phyloP scores from a whole-genome alignment of 2,888 invertebrate genomes.

The Willowsia nigromaculata region DNA sequence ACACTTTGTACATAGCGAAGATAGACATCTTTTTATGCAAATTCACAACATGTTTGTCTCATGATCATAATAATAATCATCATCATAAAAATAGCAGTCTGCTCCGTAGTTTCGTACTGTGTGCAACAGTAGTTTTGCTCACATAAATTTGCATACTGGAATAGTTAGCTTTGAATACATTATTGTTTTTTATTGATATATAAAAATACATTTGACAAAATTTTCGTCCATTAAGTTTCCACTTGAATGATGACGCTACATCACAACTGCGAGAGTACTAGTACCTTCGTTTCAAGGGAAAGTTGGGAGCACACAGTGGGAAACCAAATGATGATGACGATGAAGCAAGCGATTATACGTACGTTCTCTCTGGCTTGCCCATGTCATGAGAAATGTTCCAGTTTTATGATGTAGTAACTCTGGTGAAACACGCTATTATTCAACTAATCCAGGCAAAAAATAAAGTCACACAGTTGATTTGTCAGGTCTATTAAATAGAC shows the following conservation, averaged over 20 bases:
- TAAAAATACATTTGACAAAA: neutral
- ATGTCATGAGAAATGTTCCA: neutral
- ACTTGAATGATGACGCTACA: no score
- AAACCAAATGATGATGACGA: neutral
- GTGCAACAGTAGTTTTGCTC: neutral
- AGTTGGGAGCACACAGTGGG: neutral
- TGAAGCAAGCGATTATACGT: neutral
- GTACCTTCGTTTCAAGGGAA: neutral
- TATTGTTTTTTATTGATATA: neutral
- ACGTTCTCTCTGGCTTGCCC: neutral
- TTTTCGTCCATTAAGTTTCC: neutral
- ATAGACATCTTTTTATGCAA: neutral
- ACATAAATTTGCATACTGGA: neutral
- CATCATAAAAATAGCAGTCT: neutral
- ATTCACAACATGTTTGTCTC: neutral
- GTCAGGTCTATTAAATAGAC: constrained; percentile 43
- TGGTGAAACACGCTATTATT: constrained; percentile 23
- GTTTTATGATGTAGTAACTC: constrained; percentile 42
- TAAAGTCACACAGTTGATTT: constrained; percentile 44
- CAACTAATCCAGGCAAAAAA: constrained; percentile 33
- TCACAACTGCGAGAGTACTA: neutral
- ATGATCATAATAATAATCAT: neutral
- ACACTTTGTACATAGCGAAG: neutral
- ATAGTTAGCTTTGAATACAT: neutral
- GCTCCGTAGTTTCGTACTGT: neutral